phyloP scores from a whole-genome alignment of 2,888 invertebrate genomes.

The Pollenia griseotomentosa region DNA sequence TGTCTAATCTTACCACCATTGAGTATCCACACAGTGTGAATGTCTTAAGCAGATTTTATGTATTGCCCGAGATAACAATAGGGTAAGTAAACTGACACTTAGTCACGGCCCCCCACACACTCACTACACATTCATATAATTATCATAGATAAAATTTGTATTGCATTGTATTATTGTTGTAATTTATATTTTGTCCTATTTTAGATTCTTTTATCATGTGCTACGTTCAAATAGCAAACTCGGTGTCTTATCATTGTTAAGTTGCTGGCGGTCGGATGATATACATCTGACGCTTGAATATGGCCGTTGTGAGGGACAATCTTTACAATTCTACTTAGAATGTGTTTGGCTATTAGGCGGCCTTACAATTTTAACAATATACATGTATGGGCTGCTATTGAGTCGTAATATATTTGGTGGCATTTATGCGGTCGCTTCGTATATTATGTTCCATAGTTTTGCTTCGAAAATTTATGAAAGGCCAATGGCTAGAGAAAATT shows the following conservation, averaged over 20 bases:
- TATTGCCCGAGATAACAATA: slow-evolving; percentile 91
- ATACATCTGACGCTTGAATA: slow-evolving; percentile 71
- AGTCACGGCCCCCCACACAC: slow-evolving; percentile 1
- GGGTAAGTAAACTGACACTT: slow-evolving; percentile 77
- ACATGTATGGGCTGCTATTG: slow-evolving; percentile 88
- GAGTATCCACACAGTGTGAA: slow-evolving; percentile 93
- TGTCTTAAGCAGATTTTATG: slow-evolving; percentile 91
- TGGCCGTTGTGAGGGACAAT: slow-evolving; percentile 89
- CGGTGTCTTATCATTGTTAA: slow-evolving; percentile 75
- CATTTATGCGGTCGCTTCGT: slow-evolving; percentile 88
- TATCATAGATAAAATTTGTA: not conserved
- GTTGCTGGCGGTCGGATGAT: slow-evolving; percentile 76
- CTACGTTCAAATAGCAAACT: slow-evolving; percentile 74
- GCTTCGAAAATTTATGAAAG: slow-evolving; percentile 94
- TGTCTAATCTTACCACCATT: slow-evolving; percentile 90
- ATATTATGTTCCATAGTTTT: slow-evolving; percentile 93
- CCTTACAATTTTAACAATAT: slow-evolving; percentile 88
- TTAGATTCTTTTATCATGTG: slow-evolving; percentile 80
- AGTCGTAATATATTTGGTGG: slow-evolving; percentile 91
- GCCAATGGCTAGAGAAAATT: slow-evolving; percentile 93
- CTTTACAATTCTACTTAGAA: slow-evolving; percentile 92
- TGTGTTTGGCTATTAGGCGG: slow-evolving; percentile 91
- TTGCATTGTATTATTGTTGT: not conserved
- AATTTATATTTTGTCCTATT: slow-evolving; percentile 38
- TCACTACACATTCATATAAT: slow-evolving; percentile 7